Percentiles rank a stretch among this genome's conserved stretches.
phyloP scores from a whole-genome alignment of 2,888 invertebrate genomes.

The Atethmia centrago region DNA sequence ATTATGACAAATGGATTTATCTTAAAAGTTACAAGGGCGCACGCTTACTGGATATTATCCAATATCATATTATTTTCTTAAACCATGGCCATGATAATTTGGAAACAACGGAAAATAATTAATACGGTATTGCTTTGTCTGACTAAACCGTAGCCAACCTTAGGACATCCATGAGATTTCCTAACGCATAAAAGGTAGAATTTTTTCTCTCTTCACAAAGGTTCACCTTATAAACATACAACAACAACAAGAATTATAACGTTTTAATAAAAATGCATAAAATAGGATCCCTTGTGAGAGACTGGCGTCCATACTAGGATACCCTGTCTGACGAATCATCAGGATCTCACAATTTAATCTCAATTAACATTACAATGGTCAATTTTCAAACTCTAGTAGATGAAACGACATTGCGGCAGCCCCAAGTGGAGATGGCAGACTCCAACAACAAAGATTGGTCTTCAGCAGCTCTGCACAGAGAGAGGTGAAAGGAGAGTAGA shows the following conservation, averaged over 20 bases:
- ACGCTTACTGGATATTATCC: neutral
- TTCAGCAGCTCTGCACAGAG: neutral
- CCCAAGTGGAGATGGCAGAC: neutral
- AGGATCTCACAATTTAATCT: no score
- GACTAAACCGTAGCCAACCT: neutral
- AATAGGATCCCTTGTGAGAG: no score
- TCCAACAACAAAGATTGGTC: neutral
- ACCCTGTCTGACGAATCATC: no score
- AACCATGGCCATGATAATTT: neutral
- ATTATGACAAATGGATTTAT: constrained; percentile 39
- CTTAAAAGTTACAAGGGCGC: constrained; percentile 31
- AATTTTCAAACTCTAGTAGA: no score
- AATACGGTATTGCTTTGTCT: neutral
- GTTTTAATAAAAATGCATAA: no score
- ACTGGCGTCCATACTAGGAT: no score
- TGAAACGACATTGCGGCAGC: neutral
- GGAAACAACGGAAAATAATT: neutral
- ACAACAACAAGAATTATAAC: no score
- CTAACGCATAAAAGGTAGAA: neutral
- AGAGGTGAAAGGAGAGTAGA: neutral
- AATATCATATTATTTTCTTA: neutral
- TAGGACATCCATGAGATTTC: neutral
- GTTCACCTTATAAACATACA: no score
- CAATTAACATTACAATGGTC: no score
- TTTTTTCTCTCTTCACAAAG: no score